Evolutionary conservation across 2,113 vertebrate genomes (phyloP).

Genomic region (Glaucidium brasilianum): DNA sequence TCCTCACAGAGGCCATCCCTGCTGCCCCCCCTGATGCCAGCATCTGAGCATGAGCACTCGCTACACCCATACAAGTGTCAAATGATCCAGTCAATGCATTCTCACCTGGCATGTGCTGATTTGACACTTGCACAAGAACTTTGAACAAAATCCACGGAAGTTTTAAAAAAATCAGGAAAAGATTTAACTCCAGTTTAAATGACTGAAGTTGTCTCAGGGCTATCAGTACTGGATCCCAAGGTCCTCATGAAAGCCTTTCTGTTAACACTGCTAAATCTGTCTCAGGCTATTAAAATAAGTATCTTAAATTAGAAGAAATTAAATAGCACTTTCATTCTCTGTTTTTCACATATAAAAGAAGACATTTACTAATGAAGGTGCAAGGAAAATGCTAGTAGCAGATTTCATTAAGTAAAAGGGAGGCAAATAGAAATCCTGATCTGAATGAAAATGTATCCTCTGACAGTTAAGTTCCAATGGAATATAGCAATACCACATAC

Average conservation of each 20-base stretch:
- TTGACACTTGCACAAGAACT: background rate
- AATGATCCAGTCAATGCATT: background rate
- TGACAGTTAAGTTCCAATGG: background rate
- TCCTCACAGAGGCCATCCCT: background rate
- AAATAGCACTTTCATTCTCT: background rate
- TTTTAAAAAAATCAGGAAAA: background rate
- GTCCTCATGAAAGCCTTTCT: background rate
- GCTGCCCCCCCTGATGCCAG: background rate
- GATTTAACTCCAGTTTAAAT: background rate
- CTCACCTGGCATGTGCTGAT: background rate
- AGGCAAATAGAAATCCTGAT: background rate
- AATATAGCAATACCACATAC: background rate
- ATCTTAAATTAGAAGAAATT: background rate
- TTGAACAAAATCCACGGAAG: background rate
- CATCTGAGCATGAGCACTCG: no score
- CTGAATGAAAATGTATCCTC: background rate
- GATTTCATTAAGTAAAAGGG: background rate
- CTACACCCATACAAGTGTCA: background rate
- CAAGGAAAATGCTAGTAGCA: background rate
- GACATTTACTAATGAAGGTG: background rate
- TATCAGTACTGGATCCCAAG: background rate
- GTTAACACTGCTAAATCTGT: background rate
- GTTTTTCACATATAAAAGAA: background rate
- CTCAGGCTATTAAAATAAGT: background rate
- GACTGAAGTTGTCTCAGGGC: background rate